Evolutionary conservation across 2,113 vertebrate genomes (phyloP).

Genomic region (Turdus rufiventris): DNA sequence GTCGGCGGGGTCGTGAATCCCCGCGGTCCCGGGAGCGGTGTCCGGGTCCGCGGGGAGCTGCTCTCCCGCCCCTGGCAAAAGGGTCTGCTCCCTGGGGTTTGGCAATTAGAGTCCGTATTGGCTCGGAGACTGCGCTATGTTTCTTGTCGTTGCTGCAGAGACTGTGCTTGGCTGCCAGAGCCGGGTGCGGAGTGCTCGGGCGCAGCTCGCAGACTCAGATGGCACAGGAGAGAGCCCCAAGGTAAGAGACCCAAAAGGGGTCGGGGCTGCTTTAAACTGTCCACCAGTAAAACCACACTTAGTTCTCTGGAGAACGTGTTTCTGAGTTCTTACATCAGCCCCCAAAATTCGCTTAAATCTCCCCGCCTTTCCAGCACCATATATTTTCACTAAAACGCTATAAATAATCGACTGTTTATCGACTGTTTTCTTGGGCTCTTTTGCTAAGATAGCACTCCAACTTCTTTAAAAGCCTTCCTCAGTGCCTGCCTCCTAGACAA

Average conservation of each 20-base stretch:
- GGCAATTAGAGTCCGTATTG: background rate
- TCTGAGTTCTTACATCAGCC: background rate
- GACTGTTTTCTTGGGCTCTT: background rate
- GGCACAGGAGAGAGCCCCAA: background rate
- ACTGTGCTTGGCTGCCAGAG: background rate
- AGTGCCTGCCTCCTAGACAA: background rate
- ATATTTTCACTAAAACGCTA: background rate
- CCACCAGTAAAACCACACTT: background rate
- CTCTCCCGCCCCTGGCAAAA: background rate
- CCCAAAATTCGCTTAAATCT: background rate
- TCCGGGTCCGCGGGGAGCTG: background rate
- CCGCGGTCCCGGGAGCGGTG: background rate
- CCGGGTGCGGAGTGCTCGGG: background rate
- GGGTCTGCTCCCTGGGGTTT: background rate
- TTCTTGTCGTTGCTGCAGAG: background rate
- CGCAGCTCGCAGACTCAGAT: background rate
- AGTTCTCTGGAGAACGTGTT: background rate
- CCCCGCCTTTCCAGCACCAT: background rate
- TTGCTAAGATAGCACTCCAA: background rate
- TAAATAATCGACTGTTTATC: background rate
- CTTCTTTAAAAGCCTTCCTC: background rate
- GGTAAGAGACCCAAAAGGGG: background rate
- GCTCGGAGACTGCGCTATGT: background rate
- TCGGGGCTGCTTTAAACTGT: background rate
- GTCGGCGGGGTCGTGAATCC: background rate